Base-by-base conservation (phyloP, 2,113 vertebrate species). In the Engystomops pustulosus region DNA sequence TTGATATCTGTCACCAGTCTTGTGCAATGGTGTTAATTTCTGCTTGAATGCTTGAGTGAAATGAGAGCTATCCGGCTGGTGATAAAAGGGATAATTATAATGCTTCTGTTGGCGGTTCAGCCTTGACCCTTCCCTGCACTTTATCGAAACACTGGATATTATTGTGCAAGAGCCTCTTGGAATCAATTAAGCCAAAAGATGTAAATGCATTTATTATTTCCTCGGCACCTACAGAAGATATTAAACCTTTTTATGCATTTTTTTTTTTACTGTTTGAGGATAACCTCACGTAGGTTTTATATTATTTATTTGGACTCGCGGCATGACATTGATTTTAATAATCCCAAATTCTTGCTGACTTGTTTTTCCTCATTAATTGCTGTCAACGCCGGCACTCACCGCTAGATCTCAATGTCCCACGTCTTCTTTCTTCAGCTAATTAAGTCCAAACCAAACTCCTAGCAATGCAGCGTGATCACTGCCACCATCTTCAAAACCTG, bases 21-120 rank as follows among this genome's bases (percentile, higher is more conserved):
- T 79, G 65, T 44, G 74, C 83, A 85, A 79, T 70, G 83, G 83
- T 85, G 65, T 85, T 78, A 55, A 77, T 79, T 85, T 85, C 83
- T 85, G 34, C 74, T 18, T 78, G 74, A 85, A 85, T 85, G 65
- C 75, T 79, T 58, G 62, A 45, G 83, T 55, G 83, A 65, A 85
- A 85, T n/a, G 49, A 55, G 83, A 85, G 83, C 67, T 20, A 36
- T 72, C 34, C n/a, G 80, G 34, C 49, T 82, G 80, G 68, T 51
- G 67, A 82, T 72, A 72, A 51, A 76, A 85, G 30, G 34, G 75
- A 85, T 85, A 78, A 85, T 85, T 85, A 79, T 85, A 79, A 85
- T 79, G 74, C 83, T 84, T 84, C 72, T 70, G 65, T 85, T 85
- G 83, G 83, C 83, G 58, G 20, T 27, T 45, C 68, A 70, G 62